Evolutionary conservation across 2,888 invertebrate species (phyloP).

Genomic region (Linnaemya tessellans): DNA sequence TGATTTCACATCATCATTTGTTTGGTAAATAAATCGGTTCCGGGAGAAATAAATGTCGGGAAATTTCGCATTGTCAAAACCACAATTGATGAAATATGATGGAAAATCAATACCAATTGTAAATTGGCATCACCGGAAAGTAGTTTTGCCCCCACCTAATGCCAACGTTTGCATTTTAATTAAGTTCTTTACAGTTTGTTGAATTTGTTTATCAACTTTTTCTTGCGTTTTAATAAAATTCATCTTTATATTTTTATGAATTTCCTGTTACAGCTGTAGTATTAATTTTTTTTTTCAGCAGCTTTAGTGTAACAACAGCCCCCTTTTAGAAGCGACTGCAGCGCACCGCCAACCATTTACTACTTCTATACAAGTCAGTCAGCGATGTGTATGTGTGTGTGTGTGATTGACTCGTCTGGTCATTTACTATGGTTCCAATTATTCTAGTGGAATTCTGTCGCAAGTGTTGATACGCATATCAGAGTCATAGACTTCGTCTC

Average conservation of each 20-base stretch:
- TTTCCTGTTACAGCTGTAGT: slow-evolving; percentile 59
- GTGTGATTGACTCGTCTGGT: slow-evolving; percentile 32
- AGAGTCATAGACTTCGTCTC: slow-evolving; percentile 34
- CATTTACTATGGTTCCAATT: slow-evolving; percentile 40
- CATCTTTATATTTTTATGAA: slow-evolving; percentile 37
- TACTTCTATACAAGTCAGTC: not conserved
- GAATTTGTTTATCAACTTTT: slow-evolving; percentile 59
- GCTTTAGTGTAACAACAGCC: slow-evolving; percentile 28
- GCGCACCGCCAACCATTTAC: slow-evolving; percentile 46
- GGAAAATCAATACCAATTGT: not conserved
- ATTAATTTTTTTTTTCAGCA: not conserved
- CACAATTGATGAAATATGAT: too few species aligned
- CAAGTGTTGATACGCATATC: slow-evolving; percentile 19
- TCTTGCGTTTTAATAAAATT: slow-evolving; percentile 52
- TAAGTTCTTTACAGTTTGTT: slow-evolving; percentile 64
- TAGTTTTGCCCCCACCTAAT: slow-evolving; percentile 35
- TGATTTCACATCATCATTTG: too few species aligned
- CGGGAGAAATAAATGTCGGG: too few species aligned
- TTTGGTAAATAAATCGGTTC: too few species aligned
- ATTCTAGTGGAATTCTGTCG: not conserved
- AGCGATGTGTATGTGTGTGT: not conserved
- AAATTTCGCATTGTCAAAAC: too few species aligned
- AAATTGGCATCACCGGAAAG: not conserved
- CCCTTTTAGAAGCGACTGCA: slow-evolving; percentile 14
- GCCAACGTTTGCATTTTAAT: slow-evolving; percentile 54